Conservation (phyloP, 1,140 invertebrate species). For the Paraescarpia echinospica region DNA sequence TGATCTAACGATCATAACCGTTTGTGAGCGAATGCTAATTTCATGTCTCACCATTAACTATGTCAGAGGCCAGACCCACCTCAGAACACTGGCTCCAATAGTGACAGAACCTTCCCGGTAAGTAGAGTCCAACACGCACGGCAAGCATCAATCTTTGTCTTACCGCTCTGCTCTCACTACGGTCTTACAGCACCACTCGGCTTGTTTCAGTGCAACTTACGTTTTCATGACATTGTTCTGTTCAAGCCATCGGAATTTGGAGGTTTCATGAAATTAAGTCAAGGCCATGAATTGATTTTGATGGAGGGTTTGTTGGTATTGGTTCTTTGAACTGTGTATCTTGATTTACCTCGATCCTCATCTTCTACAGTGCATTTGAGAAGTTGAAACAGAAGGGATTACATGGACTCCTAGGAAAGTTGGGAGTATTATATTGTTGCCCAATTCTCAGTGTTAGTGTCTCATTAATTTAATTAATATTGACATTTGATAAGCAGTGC, state of each 20-base stretch:
- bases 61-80: not conserved
- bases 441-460: not conserved
- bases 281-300: not conserved
- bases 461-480: not conserved
- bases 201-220: not conserved
- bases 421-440: not conserved
- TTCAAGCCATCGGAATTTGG: not conserved
- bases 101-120: not conserved
- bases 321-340: no score
- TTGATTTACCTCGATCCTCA: no score
- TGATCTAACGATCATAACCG: slow-evolving; percentile 5
- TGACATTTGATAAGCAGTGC: not conserved
- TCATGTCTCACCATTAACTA: not conserved
- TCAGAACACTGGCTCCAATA: not conserved
- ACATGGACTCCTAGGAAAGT: no score
- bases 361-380: not conserved
- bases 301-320: no score
- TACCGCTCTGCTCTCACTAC: not conserved
- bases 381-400: not conserved
- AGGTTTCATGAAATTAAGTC: not conserved
- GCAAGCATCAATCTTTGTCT: not conserved
- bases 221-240: not conserved
- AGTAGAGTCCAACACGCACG: not conserved
- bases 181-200: not conserved
- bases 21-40: not conserved